These are phyloP conservation scores for Dendrophyllia cribrosa DNA, from an alignment of 64 coral and sea anemone genomes.

Conservation along the genomic window DNA sequence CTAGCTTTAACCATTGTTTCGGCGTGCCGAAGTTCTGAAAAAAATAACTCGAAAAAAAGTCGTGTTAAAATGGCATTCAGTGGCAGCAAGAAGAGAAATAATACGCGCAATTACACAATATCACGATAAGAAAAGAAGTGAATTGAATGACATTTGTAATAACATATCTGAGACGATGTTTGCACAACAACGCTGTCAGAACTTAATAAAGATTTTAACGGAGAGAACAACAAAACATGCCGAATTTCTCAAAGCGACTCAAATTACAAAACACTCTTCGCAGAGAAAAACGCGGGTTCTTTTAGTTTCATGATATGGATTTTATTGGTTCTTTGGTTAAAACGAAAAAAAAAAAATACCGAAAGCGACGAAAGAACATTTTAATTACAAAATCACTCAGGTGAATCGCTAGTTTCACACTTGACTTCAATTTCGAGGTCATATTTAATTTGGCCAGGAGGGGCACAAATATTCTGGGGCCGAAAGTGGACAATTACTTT, in stretches of 20 bases:
- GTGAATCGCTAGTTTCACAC: constrained; percentile 36
- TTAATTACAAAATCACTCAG: constrained; percentile 50
- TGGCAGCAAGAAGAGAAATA: not conserved
- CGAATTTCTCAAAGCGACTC: not conserved
- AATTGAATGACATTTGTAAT: constrained; percentile 24
- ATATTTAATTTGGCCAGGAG: constrained; percentile 48
- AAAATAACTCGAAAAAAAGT: not conserved
- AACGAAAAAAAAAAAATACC: not conserved
- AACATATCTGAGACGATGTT: constrained; percentile 37
- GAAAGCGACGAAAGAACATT: not conserved
- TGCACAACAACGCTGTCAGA: constrained; percentile 13
- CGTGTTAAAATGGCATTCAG: not conserved
- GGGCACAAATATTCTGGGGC: constrained; percentile 16
- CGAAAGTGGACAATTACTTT: not conserved
- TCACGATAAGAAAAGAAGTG: not conserved
- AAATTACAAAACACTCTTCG: not conserved
- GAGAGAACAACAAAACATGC: not conserved
- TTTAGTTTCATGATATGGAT: not conserved
- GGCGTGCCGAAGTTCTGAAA: not conserved
- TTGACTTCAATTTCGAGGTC: constrained; percentile 27
- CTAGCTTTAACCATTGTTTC: not conserved
- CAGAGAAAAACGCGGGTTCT: not conserved
- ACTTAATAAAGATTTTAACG: constrained; percentile 40
- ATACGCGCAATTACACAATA: not conserved
- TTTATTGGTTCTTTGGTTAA: not conserved